Evolutionary conservation across 2,888 invertebrate genomes (phyloP).

Genomic region (Thymelicus acteon): DNA sequence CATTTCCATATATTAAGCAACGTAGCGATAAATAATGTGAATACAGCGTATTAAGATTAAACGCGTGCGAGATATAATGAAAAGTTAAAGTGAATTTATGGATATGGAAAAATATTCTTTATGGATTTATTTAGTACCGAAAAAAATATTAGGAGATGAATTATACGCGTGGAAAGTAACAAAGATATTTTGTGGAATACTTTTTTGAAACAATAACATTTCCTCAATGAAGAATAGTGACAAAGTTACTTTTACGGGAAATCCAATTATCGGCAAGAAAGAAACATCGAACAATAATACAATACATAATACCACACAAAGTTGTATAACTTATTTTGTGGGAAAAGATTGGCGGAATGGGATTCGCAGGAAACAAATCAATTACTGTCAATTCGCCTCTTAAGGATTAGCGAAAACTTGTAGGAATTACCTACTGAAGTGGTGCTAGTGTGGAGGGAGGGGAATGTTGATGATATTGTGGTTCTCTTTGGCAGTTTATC

Average conservation of each 20-base stretch:
- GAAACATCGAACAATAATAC: slow-evolving; percentile 27
- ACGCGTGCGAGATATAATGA: no score
- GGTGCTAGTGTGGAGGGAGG: slow-evolving; percentile 48
- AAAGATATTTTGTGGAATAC: background rate
- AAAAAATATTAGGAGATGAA: background rate
- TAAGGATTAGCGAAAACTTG: slow-evolving; percentile 53
- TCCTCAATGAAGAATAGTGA: slow-evolving; percentile 31
- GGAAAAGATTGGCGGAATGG: slow-evolving; percentile 49
- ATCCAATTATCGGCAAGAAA: slow-evolving; percentile 34
- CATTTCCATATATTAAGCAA: no score
- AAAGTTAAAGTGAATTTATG: no score
- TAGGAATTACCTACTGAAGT: slow-evolving; percentile 16
- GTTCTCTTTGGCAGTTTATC: slow-evolving; percentile 58
- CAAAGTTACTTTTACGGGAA: slow-evolving; percentile 35
- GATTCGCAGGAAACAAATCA: slow-evolving; percentile 60
- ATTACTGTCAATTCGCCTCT: slow-evolving; percentile 67
- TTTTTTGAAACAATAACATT: slow-evolving; percentile 30
- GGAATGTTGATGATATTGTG: slow-evolving; percentile 62
- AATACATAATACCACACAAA: slow-evolving; percentile 34
- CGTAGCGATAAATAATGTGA: no score
- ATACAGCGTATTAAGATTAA: no score
- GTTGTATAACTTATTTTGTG: slow-evolving; percentile 43
- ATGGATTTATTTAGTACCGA: background rate
- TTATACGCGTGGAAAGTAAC: background rate
- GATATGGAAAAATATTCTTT: no score